Base-by-base conservation (phyloP, 2,113 vertebrate species). In the Nesogale talazaci region DNA sequence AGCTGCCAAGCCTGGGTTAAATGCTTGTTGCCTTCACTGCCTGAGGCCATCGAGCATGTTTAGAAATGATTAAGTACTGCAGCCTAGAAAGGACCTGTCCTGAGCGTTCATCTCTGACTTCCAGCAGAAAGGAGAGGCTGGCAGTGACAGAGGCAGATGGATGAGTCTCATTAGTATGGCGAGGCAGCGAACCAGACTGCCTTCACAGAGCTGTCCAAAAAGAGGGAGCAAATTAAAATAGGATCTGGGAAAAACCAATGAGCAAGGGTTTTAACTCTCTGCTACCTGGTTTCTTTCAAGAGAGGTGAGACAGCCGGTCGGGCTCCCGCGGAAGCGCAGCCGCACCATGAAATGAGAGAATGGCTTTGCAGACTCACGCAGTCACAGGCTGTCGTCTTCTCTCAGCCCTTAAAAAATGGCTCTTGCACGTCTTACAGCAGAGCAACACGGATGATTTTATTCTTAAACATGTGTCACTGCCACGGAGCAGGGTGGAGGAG, bases 41-140 rank as follows among this genome's bases (percentile, higher is more conserved):
- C 98, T 98, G 98, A 98, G 98, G 98, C 98, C 98, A 98, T 98
- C 98, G 98, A 98, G 97, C 97, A 89, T 98, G 98, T 98, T 98
- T 98, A 98, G 98, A 98, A 98, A 98, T 98, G 98, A 98, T 98
- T 98, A 98, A 98, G 98, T 98, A 98, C 98, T 98, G 98, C 98
- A 98, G 98, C 98, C 98, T 98, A 98, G 98, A 98, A 98, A 98
- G 98, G 98, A 98, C 98, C 98, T 98, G 98, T 98, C 98, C 98
- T 98, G 98, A 98, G 98, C 98, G 98, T 98, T 98, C 98, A 98
- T 98, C 98, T 98, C 98, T 98, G 98, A 98, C 98, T 98, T 98
- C 98, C 98, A 98, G 98, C 98, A 98, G 98, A 98, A 98, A 98
- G 98, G 98, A 98, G 98, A 98, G 98, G 97, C 98, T 98, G 98